Base-by-base conservation (phyloP, 2,797 vertebrate species). In the Todus mexicanus region DNA sequence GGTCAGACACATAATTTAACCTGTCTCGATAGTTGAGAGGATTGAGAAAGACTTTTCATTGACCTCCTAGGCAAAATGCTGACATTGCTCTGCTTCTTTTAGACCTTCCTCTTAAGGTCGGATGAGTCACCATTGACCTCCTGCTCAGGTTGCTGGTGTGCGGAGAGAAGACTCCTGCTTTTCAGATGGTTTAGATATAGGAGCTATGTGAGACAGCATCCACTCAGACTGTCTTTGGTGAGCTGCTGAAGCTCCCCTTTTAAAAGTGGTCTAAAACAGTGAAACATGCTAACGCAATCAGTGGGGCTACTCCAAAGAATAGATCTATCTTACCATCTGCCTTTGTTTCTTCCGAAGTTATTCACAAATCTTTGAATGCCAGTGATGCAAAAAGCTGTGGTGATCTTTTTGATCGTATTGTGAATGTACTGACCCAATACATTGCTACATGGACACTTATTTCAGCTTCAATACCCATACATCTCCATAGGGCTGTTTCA, bases 71-170 rank as follows among this genome's bases (percentile, higher is more conserved):
- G 64, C 59, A 73, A 84, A 76, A 66, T 12, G 4, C 35, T 0
- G 0, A 16, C 22, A 15, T 66, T 69, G 12, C 8, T 70, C 12
- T 82, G n/a, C 12, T 26, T 75, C 64, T 79, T 72, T 59, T 13
- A 63, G 60, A 59, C 35, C 47, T 17, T 70, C 65, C 12, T 35
- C 56, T 35, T 90, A 27, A 53, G 38, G 43, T 0, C 61, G 51
- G 15, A 6, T 10, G 14, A n/a, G 23, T 69, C 45, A 51, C 27
- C 15, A 31, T 11, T 27, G 73, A 65, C 7, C 12, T 54, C 15
- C 21, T 0, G 2, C 7, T 19, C 54, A 57, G 29, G 10, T 1
- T 63, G 33, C 40, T 57, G 26, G 31, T 3, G 1, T 2, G 10
- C 1, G 0, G 35, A 50, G 84, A n/a, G 50, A 81, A 64, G 20